Evolutionary conservation across 2,797 vertebrate genomes (phyloP).

Genomic region (Falco rusticolus): DNA sequence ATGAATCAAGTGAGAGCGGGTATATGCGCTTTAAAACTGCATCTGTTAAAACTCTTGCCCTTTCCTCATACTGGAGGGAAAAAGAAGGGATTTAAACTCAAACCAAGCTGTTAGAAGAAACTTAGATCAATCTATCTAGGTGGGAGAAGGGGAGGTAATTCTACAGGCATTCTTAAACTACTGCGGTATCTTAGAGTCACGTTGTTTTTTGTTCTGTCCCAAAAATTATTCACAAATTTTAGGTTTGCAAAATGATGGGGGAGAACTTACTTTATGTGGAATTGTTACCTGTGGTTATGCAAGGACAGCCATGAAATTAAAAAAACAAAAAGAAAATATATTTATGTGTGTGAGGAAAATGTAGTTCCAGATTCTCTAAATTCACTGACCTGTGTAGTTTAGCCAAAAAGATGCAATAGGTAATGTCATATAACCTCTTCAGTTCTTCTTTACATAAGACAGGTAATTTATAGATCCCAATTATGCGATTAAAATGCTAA

Average conservation of each 20-base stretch:
- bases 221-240: not conserved
- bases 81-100: not conserved
- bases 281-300: not conserved
- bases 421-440: conserved; percentile 48
- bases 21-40: not conserved
- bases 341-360: not conserved
- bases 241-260: not conserved
- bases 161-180: not conserved
- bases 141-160: not conserved
- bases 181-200: not conserved
- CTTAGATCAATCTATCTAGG: rapidly evolving
- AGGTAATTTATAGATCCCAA: conserved; percentile 71
- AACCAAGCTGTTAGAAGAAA: not conserved
- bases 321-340: not conserved
- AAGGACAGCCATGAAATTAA: not conserved
- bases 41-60: not conserved
- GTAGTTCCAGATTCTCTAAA: not conserved
- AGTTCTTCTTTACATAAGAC: conserved; percentile 60
- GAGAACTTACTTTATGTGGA: not conserved
- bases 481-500: conserved; percentile 78
- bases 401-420: conserved; percentile 43
- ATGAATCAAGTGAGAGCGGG: not conserved
- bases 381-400: not conserved
- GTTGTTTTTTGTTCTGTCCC: not conserved
- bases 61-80: not conserved